Percentiles rank a stretch among this genome's conserved stretches.
Evolutionary conservation across 1,140 invertebrate species (phyloP).

Genomic region (Apis dorsata): DNA sequence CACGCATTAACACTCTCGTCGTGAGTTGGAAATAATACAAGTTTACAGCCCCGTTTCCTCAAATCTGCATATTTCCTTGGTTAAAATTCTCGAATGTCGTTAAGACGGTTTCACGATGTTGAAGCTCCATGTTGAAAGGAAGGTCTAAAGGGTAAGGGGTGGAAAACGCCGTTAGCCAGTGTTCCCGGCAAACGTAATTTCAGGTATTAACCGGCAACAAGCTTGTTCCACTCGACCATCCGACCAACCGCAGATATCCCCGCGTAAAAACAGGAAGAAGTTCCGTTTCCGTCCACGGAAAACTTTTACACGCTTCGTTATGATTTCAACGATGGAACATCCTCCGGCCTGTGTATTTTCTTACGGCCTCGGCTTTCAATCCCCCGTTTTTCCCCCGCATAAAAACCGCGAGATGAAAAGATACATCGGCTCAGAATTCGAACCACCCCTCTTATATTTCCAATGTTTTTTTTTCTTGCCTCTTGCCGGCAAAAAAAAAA

Average conservation of each 20-base stretch:
- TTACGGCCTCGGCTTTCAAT: conserved; percentile 33
- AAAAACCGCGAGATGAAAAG: conserved; percentile 35
- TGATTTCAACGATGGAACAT: conserved; percentile 40
- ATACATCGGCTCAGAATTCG: neutral
- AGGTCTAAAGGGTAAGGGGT: neutral
- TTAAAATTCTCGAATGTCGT: conserved; percentile 38
- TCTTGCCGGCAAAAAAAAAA: too few species aligned
- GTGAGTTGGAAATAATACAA: neutral
- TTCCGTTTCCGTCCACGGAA: conserved; percentile 17
- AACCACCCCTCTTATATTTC: neutral
- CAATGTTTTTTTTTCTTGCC: neutral
- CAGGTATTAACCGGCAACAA: conserved; percentile 59
- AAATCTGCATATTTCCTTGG: neutral
- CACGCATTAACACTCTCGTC: too few species aligned
- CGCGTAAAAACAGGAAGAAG: conserved; percentile 54
- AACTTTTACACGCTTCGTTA: conserved; percentile 56
- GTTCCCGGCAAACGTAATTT: conserved; percentile 59
- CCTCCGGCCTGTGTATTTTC: conserved; percentile 37
- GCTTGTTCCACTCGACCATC: conserved; percentile 53
- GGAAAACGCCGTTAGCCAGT: conserved; percentile 48
- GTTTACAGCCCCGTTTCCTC: neutral
- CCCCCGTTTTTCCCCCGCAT: conserved; percentile 34
- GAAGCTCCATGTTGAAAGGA: conserved; percentile 32
- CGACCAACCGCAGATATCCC: conserved; percentile 54
- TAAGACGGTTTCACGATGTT: conserved; percentile 42